Conservation (phyloP, 2,797 vertebrate genomes). For the Acipenser transmontanus region DNA sequence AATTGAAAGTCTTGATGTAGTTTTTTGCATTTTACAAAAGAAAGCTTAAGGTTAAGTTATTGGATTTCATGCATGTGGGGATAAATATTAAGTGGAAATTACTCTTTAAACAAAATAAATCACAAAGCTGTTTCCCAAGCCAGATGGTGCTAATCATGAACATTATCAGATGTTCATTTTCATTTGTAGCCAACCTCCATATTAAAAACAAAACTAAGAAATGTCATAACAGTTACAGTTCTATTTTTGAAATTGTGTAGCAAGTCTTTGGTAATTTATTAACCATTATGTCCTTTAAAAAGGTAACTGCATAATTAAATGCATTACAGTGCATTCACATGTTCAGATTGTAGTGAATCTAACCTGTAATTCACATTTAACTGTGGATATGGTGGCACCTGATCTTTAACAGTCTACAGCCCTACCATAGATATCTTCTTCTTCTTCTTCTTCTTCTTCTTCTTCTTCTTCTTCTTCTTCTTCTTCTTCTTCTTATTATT, state of each 20-base stretch:
- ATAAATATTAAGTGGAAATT: background rate
- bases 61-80: background rate
- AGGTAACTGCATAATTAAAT: too few species aligned
- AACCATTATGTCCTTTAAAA: background rate
- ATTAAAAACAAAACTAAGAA: background rate
- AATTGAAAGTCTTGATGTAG: conserved; percentile 15
- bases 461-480: too few species aligned
- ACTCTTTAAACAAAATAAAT: background rate
- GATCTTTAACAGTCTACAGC: too few species aligned
- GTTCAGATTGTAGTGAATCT: too few species aligned
- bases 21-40: background rate
- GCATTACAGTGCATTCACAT: too few species aligned
- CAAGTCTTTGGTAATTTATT: background rate
- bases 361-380: too few species aligned
- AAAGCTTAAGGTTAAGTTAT: background rate
- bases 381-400: too few species aligned
- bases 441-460: too few species aligned
- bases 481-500: too few species aligned
- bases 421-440: too few species aligned
- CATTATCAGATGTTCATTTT: background rate
- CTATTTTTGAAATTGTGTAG: background rate
- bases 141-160: background rate
- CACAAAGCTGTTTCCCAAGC: background rate
- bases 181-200: background rate
- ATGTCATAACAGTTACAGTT: background rate